Evolutionary conservation across 1,140 invertebrate species (phyloP), one percentile per base, ranked within the genome.

Genomic region (Heliconius congener): DNA sequence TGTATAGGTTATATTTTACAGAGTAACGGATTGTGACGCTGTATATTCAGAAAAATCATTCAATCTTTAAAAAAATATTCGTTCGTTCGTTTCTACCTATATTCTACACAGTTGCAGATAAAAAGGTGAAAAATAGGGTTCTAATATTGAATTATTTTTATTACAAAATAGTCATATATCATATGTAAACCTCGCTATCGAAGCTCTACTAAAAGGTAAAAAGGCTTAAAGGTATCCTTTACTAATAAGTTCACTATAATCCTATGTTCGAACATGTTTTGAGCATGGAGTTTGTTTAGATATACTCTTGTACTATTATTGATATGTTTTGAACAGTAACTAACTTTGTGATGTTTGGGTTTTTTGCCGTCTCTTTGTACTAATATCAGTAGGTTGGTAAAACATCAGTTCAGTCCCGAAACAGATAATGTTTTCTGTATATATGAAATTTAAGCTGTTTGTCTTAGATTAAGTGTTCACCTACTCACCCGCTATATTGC

Each of bases 21-120:
- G 18, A 39, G 37, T 39, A 76, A 50, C 75, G 75, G 60, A 76
- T 76, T 42, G 75, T 73, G 39, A 42, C 39, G 39, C 8, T 76
- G 34, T 76, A 71, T 76, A 75, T 80, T 75, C 74, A 70, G 37
- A 73, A 80, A 73, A 80, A 60, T 55, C 73, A 75, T 30, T 72
- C 60, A 73, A 55, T 71, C 66, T 52, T 73, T 30, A 18, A 57
- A 77, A 37, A 72, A 78, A 71, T 52, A 77, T 77, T 77, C 46
- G 66, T 71, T 37, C 18, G 23, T 37, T 71, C 42, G n/a, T 6
- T 55, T 72, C 76, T 55, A 72, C 30, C 11, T 52, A 39, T 37
- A 77, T 34, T 76, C 55, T 23, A 60, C 8, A 60, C 19, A n/a
- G 23, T 66, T 66, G 60, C 11, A 30, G 9, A n/a, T 66, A 27